phyloP scores from a whole-genome alignment of 1,140 invertebrate genomes.

The Bombyx mori region DNA sequence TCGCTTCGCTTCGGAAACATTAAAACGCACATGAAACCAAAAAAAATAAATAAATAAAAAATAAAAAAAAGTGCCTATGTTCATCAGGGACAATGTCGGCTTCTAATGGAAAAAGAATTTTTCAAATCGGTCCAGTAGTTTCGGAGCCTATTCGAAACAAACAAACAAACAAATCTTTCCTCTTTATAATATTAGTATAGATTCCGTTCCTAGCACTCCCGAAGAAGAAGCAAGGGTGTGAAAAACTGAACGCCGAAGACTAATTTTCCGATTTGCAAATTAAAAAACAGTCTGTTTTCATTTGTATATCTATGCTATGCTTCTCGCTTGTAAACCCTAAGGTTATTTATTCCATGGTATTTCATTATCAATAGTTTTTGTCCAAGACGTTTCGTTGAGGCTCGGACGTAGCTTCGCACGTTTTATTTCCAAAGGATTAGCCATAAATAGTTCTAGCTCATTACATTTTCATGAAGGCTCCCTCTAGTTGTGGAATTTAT shows the following conservation, averaged over 20 bases:
- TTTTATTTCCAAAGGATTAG: slow-evolving; percentile 65
- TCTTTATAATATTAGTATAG: no score
- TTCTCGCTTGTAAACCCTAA: slow-evolving; percentile 30
- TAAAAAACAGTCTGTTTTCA: slow-evolving; percentile 51
- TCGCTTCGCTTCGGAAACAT: no score
- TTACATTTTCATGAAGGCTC: slow-evolving; percentile 65
- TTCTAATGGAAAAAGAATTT: no score
- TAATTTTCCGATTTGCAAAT: slow-evolving; percentile 66
- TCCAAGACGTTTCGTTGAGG: slow-evolving; percentile 43
- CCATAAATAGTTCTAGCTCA: slow-evolving; percentile 66
- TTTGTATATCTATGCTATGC: slow-evolving; percentile 32
- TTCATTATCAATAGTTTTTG: slow-evolving; percentile 40
- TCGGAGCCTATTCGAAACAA: no score
- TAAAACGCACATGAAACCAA: no score
- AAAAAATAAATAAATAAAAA: no score
- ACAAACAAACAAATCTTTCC: no score
- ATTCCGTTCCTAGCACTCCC: slow-evolving; percentile 1
- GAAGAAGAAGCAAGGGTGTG: slow-evolving; percentile 38
- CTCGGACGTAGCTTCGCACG: slow-evolving; percentile 19
- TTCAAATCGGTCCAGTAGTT: no score
- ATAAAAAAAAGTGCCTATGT: no score
- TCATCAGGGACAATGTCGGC: no score
- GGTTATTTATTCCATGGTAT: slow-evolving; percentile 24
- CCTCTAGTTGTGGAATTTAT: slow-evolving; percentile 59
- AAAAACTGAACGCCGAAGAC: slow-evolving; percentile 32